phyloP scores from a whole-genome alignment of 2,888 invertebrate genomes.

The Drosophila putrida region DNA sequence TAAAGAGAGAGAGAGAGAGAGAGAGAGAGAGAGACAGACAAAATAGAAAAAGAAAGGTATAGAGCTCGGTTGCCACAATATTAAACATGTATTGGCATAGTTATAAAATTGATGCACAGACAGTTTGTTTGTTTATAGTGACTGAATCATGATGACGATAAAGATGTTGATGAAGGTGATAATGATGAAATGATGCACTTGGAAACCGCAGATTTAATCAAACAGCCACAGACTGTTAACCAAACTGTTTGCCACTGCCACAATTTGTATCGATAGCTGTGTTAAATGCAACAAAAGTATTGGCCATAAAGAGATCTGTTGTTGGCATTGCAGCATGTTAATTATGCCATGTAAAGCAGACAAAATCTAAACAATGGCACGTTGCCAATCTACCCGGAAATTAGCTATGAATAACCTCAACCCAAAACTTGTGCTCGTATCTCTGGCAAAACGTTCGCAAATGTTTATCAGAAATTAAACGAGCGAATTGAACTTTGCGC shows the following conservation, averaged over 20 bases:
- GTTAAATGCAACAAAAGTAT: conserved; percentile 55
- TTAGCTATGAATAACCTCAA: conserved; percentile 5
- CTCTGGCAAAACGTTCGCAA: conserved; percentile 9
- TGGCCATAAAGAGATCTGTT: conserved; percentile 47
- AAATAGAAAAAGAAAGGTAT: neutral
- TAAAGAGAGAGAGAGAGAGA: neutral
- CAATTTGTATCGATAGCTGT: neutral
- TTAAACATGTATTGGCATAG: conserved; percentile 23
- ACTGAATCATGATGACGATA: neutral
- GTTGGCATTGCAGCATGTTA: conserved; percentile 41
- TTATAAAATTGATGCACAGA: conserved; percentile 24
- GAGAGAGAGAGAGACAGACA: neutral
- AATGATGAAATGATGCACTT: conserved; percentile 29
- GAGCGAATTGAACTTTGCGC: conserved; percentile 66
- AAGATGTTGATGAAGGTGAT: conserved; percentile 29
- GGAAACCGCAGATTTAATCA: conserved; percentile 42
- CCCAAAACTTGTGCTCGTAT: neutral
- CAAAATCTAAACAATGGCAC: conserved; percentile 57
- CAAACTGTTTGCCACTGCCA: conserved; percentile 29
- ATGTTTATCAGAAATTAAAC: conserved; percentile 61
- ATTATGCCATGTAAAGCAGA: conserved; percentile 58
- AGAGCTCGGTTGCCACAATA: conserved; percentile 12
- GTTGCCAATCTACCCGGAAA: conserved; percentile 52
- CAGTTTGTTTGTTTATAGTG: conserved; percentile 35
- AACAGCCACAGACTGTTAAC: conserved; percentile 24